These are phyloP conservation scores for Branchinecta lindahli DNA, from an alignment of 1,140 invertebrate genomes.

Conservation along the genomic window DNA sequence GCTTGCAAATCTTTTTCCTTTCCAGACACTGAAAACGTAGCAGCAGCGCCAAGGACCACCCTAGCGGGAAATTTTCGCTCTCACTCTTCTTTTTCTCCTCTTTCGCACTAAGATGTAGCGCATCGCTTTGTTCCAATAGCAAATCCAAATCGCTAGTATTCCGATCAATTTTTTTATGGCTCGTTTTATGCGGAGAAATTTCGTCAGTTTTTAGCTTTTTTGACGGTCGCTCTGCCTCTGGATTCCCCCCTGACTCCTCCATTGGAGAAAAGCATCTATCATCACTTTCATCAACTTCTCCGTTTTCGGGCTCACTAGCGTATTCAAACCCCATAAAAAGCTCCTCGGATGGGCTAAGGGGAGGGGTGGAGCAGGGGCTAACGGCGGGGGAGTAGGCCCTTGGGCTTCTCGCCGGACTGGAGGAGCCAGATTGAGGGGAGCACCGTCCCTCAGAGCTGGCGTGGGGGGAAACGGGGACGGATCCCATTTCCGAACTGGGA, in stretches of 20 bases:
- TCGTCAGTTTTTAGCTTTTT: no score
- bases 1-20: no score
- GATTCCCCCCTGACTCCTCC: background rate
- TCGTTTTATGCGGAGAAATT: no score
- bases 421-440: background rate
- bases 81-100: no score
- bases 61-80: no score
- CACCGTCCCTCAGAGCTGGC: background rate
- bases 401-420: background rate
- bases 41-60: no score
- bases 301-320: background rate
- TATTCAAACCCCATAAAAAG: background rate
- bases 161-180: no score
- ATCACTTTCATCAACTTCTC: background rate
- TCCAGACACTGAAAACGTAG: no score
- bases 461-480: background rate
- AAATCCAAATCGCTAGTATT: no score
- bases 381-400: background rate
- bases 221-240: background rate
- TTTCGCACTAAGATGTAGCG: no score
- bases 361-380: background rate
- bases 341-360: background rate
- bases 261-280: background rate
- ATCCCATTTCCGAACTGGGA: background rate
- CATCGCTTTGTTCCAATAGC: no score